These are phyloP conservation scores for Ispidina picta DNA, from an alignment of 2,797 vertebrate genomes.

Conservation along the genomic window DNA sequence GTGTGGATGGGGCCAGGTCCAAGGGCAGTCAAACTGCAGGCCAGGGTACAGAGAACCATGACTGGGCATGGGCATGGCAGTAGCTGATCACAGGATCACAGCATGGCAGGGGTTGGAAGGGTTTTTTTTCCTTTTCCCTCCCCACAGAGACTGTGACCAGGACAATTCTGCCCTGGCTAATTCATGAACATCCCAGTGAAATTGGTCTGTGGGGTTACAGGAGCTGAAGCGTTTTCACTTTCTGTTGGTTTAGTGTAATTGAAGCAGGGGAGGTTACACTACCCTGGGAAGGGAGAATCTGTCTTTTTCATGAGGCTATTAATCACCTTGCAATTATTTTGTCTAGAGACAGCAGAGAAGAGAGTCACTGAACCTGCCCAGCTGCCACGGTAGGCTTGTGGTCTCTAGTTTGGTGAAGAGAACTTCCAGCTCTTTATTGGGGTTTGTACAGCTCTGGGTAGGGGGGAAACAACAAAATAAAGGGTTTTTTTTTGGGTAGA, in stretches of 20 bases:
- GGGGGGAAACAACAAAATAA: too few species aligned
- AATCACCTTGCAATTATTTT: neutral
- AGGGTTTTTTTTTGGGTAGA: neutral
- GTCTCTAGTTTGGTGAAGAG: neutral
- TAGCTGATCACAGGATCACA: neutral
- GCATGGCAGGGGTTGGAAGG: too few species aligned
- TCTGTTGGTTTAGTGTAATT: neutral
- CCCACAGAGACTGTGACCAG: neutral
- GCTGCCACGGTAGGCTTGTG: too few species aligned
- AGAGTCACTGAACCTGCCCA: neutral
- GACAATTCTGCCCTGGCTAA: neutral
- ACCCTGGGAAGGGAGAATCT: neutral
- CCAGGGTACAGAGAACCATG: neutral
- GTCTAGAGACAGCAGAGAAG: neutral
- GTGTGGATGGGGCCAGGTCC: neutral
- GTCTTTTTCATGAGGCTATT: neutral
- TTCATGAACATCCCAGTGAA: neutral
- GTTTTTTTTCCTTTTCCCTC: neutral
- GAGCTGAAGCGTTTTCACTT: neutral
- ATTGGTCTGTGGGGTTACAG: neutral
- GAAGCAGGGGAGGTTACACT: neutral
- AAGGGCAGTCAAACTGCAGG: neutral
- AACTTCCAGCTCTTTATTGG: neutral
- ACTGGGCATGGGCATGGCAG: too few species aligned
- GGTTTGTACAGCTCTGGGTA: neutral